Evolutionary conservation across 2,888 invertebrate species (phyloP).

Genomic region (Agrilus cyanescens): DNA sequence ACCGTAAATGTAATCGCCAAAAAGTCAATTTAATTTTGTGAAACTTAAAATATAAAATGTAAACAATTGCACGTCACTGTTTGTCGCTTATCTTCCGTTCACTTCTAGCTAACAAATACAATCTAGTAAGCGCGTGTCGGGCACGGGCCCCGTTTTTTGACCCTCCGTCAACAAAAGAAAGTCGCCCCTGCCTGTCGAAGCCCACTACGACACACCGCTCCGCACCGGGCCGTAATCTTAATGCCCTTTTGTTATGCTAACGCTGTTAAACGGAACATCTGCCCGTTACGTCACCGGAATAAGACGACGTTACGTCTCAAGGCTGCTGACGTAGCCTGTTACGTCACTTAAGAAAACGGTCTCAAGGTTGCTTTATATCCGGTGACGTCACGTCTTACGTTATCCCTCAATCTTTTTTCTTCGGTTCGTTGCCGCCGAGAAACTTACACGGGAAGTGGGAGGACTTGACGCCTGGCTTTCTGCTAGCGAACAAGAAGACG

Average conservation of each 20-base stretch:
- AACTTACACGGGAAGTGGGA: not conserved
- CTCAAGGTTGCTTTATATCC: conserved; percentile 34
- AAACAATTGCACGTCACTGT: conserved; percentile 24
- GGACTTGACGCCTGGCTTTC: no score
- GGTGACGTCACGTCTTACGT: conserved; percentile 30
- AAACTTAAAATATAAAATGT: not conserved
- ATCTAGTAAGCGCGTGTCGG: conserved; percentile 34
- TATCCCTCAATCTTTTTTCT: not conserved
- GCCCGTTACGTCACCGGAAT: conserved; percentile 20
- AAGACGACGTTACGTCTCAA: conserved; percentile 16
- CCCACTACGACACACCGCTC: conserved; percentile 25
- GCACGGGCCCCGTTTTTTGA: conserved; percentile 36
- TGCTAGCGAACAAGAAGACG: no score
- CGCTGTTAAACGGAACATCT: conserved; percentile 26
- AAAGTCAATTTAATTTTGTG: no score
- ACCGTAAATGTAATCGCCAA: no score
- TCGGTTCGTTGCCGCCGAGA: not conserved
- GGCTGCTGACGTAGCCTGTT: conserved; percentile 21
- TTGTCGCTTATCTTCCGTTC: conserved; percentile 26
- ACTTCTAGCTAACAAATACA: conserved; percentile 30
- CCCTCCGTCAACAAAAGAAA: conserved; percentile 34
- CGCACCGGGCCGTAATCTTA: conserved; percentile 36
- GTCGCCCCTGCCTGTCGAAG: conserved; percentile 26
- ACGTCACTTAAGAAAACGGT: conserved; percentile 30
- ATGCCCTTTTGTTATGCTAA: conserved; percentile 36